phyloP scores from a whole-genome alignment of 2,113 vertebrate species.

The Spea multiplicata region DNA sequence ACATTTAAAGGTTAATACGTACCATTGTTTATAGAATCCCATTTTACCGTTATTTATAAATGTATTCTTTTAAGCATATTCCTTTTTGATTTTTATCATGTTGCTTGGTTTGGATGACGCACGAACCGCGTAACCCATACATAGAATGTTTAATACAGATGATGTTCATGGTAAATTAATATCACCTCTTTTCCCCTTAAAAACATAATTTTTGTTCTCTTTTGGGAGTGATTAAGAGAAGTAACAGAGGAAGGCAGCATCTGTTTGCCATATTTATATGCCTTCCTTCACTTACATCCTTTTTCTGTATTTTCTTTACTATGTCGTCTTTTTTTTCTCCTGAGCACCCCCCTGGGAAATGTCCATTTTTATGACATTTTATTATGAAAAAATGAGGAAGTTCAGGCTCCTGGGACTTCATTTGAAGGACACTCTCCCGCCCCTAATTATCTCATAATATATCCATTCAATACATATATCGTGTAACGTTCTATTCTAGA shows the following conservation, averaged over 20 bases:
- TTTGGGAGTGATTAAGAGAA: conserved; percentile 50
- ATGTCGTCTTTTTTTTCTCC: conserved; percentile 45
- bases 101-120: neutral
- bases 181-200: conserved; percentile 40
- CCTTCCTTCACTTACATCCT: conserved; percentile 54
- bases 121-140: neutral
- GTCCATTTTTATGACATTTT: conserved; percentile 46
- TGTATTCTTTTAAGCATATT: neutral
- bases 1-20: too few species aligned
- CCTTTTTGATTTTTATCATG: neutral
- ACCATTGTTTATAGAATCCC: neutral
- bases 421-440: conserved; percentile 3
- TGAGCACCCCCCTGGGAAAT: conserved; percentile 29
- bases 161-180: conserved; percentile 43
- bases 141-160: conserved; percentile 31
- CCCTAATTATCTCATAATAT: neutral
- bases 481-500: too few species aligned
- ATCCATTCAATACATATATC: conserved; percentile 7
- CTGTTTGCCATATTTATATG: conserved; percentile 61
- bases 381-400: conserved; percentile 29
- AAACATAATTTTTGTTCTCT: conserved; percentile 39
- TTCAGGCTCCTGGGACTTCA: conserved; percentile 13
- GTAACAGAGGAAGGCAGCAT: conserved; percentile 59
- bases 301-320: conserved; percentile 53
- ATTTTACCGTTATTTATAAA: neutral